Conservation (phyloP, 2,113 vertebrate species). For the Agapornis roseicollis region DNA sequence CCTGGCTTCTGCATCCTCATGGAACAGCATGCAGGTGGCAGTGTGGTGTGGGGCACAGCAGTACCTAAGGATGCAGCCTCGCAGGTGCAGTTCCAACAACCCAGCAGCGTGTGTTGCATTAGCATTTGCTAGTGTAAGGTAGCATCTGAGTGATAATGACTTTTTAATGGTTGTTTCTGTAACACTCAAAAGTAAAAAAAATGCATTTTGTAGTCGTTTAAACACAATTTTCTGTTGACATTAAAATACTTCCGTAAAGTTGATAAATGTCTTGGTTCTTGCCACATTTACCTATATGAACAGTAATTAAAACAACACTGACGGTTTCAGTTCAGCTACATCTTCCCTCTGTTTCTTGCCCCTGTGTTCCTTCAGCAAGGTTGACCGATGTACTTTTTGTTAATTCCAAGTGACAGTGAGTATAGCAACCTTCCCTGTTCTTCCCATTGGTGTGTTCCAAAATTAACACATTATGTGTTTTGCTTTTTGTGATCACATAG, state of each 20-base stretch:
- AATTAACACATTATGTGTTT: not conserved
- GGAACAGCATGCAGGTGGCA: not conserved
- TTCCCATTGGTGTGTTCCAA: fast-evolving
- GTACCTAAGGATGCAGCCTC: not conserved
- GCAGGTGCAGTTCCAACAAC: not conserved
- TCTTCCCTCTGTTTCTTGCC: not conserved
- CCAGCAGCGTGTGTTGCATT: not conserved
- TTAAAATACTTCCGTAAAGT: not conserved
- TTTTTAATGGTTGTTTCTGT: conserved; percentile 18
- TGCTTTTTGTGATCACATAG: not conserved
- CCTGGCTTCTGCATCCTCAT: not conserved
- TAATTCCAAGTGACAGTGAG: not conserved
- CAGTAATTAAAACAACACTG: conserved; percentile 7
- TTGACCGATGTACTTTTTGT: not conserved
- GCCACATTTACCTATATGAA: not conserved
- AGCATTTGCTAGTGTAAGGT: not conserved
- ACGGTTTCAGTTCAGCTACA: not conserved
- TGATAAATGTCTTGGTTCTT: conserved; percentile 21
- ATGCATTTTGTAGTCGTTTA: conserved; percentile 6
- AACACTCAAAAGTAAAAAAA: not conserved
- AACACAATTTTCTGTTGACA: conserved; percentile 23
- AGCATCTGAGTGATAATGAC: not conserved
- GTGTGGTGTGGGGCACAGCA: not conserved
- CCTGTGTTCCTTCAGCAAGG: not conserved
- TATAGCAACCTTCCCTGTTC: not conserved